Evolutionary conservation across 64 coral and sea anemone species (phyloP).

Genomic region (Pocillopora damicornis): DNA sequence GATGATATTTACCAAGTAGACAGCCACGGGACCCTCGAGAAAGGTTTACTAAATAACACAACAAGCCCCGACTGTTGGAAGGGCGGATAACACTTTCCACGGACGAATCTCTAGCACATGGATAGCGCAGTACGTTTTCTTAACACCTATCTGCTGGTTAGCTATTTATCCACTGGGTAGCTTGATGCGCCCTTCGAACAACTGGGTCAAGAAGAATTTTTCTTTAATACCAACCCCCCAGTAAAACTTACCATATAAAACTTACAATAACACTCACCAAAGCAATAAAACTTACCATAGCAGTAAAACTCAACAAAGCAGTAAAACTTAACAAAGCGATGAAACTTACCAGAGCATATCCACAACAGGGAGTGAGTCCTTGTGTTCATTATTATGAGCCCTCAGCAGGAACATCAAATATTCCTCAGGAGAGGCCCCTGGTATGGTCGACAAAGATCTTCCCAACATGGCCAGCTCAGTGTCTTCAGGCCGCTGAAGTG

Average conservation of each 20-base stretch:
- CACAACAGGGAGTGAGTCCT: constrained; percentile 80
- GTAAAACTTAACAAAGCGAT: background rate
- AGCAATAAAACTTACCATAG: constrained; percentile 40
- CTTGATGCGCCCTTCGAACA: too few species aligned
- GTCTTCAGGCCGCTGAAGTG: constrained; percentile 71
- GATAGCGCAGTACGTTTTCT: too few species aligned
- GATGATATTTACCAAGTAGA: too few species aligned
- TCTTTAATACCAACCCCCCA: background rate
- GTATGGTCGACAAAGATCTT: constrained; percentile 35
- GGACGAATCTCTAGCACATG: too few species aligned
- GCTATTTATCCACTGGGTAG: too few species aligned
- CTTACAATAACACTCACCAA: background rate
- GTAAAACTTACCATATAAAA: background rate
- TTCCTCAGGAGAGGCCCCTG: constrained; percentile 85
- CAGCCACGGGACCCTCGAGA: too few species aligned
- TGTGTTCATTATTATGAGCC: constrained; percentile 76
- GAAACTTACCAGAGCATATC: constrained; percentile 76
- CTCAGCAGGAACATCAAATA: constrained; percentile 86
- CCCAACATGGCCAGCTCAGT: constrained; percentile 51
- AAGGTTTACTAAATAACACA: too few species aligned
- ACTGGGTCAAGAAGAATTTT: too few species aligned
- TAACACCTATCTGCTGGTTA: too few species aligned
- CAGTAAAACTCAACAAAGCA: background rate
- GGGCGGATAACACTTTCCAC: too few species aligned
- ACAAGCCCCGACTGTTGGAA: too few species aligned